Evolutionary conservation across 1,140 invertebrate genomes (phyloP).

Genomic region (Calephelis virginiensis): DNA sequence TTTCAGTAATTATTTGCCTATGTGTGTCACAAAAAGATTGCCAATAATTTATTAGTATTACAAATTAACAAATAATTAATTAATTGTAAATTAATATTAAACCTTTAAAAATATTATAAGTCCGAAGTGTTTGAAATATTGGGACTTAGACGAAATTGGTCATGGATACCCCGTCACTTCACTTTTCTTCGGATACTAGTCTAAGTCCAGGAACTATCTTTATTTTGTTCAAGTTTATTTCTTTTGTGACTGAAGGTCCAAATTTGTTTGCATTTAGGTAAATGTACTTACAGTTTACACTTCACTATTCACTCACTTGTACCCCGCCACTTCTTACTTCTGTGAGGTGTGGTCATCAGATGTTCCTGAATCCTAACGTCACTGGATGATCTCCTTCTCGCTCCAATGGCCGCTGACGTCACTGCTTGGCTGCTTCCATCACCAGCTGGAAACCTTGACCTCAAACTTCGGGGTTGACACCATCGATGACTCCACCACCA

Average conservation of each 20-base stretch:
- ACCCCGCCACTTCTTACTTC: background rate
- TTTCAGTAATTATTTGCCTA: constrained; percentile 18
- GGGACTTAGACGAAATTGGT: background rate
- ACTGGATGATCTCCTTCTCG: background rate
- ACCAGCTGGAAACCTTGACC: constrained; percentile 1
- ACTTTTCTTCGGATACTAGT: constrained; percentile 6
- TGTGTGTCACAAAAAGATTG: constrained; percentile 21
- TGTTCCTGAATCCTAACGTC: background rate
- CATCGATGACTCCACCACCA: constrained; percentile 6
- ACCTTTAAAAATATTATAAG: background rate
- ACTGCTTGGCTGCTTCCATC: background rate
- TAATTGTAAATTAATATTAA: no score
- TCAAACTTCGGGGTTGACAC: constrained; percentile 4
- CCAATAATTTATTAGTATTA: constrained; percentile 22
- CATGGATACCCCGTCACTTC: constrained; percentile 20
- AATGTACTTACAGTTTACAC: constrained; percentile 4
- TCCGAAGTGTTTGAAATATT: constrained; percentile 10
- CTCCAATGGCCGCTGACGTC: constrained; percentile 9
- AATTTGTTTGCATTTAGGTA: background rate
- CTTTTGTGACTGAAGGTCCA: constrained; percentile 8
- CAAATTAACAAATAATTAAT: background rate
- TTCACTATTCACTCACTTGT: constrained; percentile 1
- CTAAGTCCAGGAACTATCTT: constrained; percentile 12
- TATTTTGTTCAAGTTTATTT: constrained; percentile 4
- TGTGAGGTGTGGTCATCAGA: background rate